These are phyloP conservation scores for Delphinus delphis DNA, from an alignment of 2,113 vertebrate species.

Conservation along the genomic window DNA sequence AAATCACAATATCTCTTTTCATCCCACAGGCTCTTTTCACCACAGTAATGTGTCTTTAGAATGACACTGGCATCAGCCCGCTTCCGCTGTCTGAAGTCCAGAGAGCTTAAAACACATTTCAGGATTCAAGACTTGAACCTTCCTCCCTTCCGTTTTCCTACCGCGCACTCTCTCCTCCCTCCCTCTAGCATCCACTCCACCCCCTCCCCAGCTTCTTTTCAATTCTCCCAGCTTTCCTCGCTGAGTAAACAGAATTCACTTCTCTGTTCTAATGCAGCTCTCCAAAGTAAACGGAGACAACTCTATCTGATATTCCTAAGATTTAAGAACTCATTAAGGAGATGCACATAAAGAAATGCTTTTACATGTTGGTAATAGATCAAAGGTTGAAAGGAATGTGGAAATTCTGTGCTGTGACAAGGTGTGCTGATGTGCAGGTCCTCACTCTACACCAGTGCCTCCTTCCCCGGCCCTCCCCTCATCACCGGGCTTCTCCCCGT, in stretches of 20 bases:
- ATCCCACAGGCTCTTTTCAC: conserved; percentile 82
- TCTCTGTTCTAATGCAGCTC: conserved; percentile 66
- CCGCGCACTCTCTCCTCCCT: conserved; percentile 21
- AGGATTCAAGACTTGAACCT: conserved; percentile 77
- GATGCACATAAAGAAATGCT: conserved; percentile 35
- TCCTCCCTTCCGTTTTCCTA: conserved; percentile 68
- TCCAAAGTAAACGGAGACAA: conserved; percentile 57
- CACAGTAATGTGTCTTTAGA: conserved; percentile 84
- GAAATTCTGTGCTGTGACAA: not conserved
- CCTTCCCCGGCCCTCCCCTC: not conserved
- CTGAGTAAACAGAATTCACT: conserved; percentile 70
- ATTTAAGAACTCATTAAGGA: not conserved
- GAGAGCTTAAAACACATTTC: conserved; percentile 83
- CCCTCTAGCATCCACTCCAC: not conserved
- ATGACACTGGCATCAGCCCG: conserved; percentile 82
- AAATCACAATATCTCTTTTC: conserved; percentile 85
- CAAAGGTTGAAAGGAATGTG: conserved; percentile 1
- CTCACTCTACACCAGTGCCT: not conserved
- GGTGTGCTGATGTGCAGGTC: not conserved
- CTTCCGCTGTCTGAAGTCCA: conserved; percentile 83
- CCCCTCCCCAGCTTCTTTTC: conserved; percentile 35
- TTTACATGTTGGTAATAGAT: not conserved
- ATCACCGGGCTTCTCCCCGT: not conserved
- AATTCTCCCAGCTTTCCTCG: conserved; percentile 49
- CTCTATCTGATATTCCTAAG: not conserved